Evolutionary conservation across 2,888 invertebrate species (phyloP).

Genomic region (Stenodera caucasica): DNA sequence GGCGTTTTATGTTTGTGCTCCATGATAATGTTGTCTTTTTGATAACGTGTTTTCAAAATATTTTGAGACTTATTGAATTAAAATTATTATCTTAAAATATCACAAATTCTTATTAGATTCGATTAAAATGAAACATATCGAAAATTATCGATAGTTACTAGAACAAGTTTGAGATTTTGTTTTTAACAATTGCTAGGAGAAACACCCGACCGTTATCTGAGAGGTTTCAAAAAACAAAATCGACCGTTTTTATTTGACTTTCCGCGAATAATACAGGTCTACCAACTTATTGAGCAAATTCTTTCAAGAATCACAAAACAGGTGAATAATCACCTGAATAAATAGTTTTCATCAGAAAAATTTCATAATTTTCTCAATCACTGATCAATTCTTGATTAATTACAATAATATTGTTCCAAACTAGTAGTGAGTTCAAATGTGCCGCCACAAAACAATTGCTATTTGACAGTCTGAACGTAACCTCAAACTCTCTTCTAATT

Average conservation of each 20-base stretch:
- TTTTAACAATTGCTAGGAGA: slow-evolving; percentile 9
- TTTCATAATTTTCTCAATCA: too few relatives aligned
- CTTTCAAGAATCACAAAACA: slow-evolving; percentile 4
- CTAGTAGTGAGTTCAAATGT: neutral
- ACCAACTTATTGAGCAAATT: neutral
- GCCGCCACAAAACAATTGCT: neutral
- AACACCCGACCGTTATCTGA: slow-evolving; percentile 20
- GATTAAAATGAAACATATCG: slow-evolving; percentile 6
- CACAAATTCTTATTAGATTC: neutral
- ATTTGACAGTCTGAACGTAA: neutral
- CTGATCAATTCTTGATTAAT: too few relatives aligned
- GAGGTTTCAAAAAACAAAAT: slow-evolving; percentile 29
- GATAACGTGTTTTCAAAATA: neutral
- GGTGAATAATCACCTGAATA: too few relatives aligned
- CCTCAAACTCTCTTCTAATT: neutral
- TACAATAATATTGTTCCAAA: too few relatives aligned
- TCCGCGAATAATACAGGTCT: slow-evolving; percentile 12
- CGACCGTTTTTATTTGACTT: slow-evolving; percentile 28
- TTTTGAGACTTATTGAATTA: neutral
- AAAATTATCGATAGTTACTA: neutral
- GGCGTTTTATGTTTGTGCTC: slow-evolving; percentile 41
- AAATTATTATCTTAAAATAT: slow-evolving; percentile 5
- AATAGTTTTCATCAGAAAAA: too few relatives aligned
- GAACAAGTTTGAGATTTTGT: neutral
- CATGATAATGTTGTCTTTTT: slow-evolving; percentile 6